phyloP scores from a whole-genome alignment of 2,797 vertebrate species.

The Mionectes olivaceus region DNA sequence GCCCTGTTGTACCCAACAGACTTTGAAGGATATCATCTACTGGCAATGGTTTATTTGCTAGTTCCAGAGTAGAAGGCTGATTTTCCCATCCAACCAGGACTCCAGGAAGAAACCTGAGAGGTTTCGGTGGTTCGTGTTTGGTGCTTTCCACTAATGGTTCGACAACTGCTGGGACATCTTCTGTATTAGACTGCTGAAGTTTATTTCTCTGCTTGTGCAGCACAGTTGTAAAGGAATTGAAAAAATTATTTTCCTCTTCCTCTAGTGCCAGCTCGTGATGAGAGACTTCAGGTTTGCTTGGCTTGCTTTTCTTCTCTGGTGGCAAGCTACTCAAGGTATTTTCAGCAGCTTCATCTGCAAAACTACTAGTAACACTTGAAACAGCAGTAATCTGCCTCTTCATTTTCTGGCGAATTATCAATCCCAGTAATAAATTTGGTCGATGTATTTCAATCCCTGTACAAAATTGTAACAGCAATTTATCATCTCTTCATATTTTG shows the following conservation, averaged over 20 bases:
- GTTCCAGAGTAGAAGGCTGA: slow-evolving; percentile 86
- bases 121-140: slow-evolving; percentile 86
- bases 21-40: slow-evolving; percentile 83
- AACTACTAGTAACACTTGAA: slow-evolving; percentile 65
- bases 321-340: slow-evolving; percentile 72
- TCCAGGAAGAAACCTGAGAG: slow-evolving; percentile 95
- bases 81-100: slow-evolving; percentile 94
- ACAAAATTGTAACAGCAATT: slow-evolving; percentile 67
- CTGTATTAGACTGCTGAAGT: slow-evolving; percentile 75
- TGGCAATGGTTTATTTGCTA: slow-evolving; percentile 81
- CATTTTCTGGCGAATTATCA: slow-evolving; percentile 94
- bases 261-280: slow-evolving; percentile 74
- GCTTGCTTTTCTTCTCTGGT: slow-evolving; percentile 86
- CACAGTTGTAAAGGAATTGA: slow-evolving; percentile 85
- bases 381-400: slow-evolving; percentile 86
- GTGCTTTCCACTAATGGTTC: slow-evolving; percentile 82
- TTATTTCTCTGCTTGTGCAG: slow-evolving; percentile 88
- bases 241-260: slow-evolving; percentile 88
- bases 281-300: slow-evolving; percentile 78
- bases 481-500: neutral
- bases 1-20: slow-evolving; percentile 75
- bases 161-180: slow-evolving; percentile 75
- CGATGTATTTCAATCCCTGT: slow-evolving; percentile 94
- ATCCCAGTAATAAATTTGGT: slow-evolving; percentile 93
- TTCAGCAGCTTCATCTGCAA: slow-evolving; percentile 83